A percentile compares a stretch with the other conserved stretches of the same genome.
Conservation (phyloP, 2,113 vertebrate species). For the Perca schrenkii region DNA sequence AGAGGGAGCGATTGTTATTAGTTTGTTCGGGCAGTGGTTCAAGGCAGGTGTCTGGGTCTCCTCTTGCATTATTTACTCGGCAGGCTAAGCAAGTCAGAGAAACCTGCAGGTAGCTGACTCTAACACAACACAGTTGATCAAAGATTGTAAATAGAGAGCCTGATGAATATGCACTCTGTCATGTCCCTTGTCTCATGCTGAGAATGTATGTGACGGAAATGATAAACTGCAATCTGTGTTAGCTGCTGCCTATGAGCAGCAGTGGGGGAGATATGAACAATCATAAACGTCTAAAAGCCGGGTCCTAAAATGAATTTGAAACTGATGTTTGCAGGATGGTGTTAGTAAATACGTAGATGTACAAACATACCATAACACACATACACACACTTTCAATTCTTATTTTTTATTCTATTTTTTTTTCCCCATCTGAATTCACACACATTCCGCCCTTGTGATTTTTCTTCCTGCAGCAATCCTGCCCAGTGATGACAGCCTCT, state of each 20-base stretch:
- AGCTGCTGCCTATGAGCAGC: conserved; percentile 23
- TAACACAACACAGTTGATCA: conserved; percentile 53
- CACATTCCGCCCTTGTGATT: conserved; percentile 28
- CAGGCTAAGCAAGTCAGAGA: conserved; percentile 34
- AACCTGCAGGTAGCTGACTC: conserved; percentile 65
- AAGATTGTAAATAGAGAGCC: conserved; percentile 67
- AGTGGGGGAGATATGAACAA: conserved; percentile 36
- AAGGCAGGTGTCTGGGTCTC: conserved; percentile 58
- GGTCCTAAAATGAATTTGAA: conserved; percentile 15
- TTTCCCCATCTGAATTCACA: conserved; percentile 25
- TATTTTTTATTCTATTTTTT: background rate
- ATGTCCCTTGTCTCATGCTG: conserved; percentile 39
- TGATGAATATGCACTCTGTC: conserved; percentile 69
- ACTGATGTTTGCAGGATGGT: conserved; percentile 7
- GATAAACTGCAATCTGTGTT: conserved; percentile 45
- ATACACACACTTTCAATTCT: background rate
- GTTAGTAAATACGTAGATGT: background rate
- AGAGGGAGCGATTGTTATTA: conserved; percentile 52
- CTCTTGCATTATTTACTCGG: conserved; percentile 64
- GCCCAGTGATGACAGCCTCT: conserved; percentile 14
- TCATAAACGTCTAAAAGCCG: background rate
- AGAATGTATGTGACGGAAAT: conserved; percentile 42
- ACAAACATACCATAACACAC: conserved; percentile 7
- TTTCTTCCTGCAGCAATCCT: conserved; percentile 12
- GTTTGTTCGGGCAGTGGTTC: conserved; percentile 53